These are phyloP conservation scores for Cerastoderma edule DNA, from an alignment of 2,888 invertebrate species.

Conservation along the genomic window DNA sequence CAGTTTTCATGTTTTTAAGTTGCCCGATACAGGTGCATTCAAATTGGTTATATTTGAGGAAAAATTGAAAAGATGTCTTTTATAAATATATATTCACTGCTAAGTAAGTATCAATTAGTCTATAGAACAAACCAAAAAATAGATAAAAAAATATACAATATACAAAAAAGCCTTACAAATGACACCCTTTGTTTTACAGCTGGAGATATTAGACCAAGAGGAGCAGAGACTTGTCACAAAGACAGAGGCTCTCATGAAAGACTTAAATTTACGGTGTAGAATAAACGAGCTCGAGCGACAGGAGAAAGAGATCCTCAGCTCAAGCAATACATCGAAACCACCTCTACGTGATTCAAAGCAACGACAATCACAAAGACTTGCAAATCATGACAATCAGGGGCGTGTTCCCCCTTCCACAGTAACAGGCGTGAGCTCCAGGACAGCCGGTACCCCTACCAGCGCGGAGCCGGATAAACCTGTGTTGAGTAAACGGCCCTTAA, in stretches of 20 bases:
- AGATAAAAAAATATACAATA: too few relatives aligned
- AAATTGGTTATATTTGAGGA: too few relatives aligned
- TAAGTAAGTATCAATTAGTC: too few relatives aligned
- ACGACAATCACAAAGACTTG: conserved; percentile 55
- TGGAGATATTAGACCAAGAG: conserved; percentile 69
- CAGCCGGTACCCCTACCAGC: conserved; percentile 47
- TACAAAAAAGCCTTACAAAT: too few relatives aligned
- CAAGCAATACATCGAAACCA: conserved; percentile 58
- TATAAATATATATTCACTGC: too few relatives aligned
- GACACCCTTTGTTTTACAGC: too few relatives aligned
- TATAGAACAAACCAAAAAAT: too few relatives aligned
- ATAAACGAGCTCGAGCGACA: conserved; percentile 64
- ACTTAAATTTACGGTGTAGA: conserved; percentile 65
- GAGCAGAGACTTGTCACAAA: conserved; percentile 69
- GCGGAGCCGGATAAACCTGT: conserved; percentile 24
- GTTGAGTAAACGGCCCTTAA: conserved; percentile 61
- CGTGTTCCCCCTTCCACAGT: conserved; percentile 53
- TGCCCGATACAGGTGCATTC: too few relatives aligned
- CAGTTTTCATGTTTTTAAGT: too few relatives aligned
- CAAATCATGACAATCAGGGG: conserved; percentile 49
- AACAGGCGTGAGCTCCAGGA: conserved; percentile 42
- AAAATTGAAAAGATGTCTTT: too few relatives aligned
- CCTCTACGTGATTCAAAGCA: conserved; percentile 57
- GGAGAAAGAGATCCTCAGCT: conserved; percentile 59
- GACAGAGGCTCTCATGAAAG: conserved; percentile 69